Conservation (phyloP, 2,113 vertebrate genomes). For the Anolis carolinensis region DNA sequence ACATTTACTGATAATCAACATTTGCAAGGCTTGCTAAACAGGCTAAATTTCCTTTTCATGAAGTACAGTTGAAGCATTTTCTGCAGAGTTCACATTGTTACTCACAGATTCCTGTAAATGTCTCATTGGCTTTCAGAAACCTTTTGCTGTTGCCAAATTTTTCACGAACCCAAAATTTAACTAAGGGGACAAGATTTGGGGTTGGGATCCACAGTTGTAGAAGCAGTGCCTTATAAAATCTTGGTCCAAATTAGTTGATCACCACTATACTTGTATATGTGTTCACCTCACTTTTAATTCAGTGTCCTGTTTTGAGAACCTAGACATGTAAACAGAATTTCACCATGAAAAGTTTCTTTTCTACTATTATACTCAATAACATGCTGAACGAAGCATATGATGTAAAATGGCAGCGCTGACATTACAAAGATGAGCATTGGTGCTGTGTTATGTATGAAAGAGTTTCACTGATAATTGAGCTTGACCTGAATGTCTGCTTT, state of each 20-base stretch:
- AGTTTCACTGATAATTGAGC: constrained; percentile 74
- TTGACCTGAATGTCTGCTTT: constrained; percentile 68
- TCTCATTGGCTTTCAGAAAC: too few relatives aligned
- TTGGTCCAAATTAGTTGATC: neutral
- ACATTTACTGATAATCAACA: too few relatives aligned
- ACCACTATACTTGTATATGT: neutral
- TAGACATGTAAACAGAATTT: constrained; percentile 49
- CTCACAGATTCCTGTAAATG: too few relatives aligned
- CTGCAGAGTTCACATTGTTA: too few relatives aligned
- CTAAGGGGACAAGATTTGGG: too few relatives aligned
- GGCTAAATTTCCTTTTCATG: too few relatives aligned
- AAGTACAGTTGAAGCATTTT: too few relatives aligned
- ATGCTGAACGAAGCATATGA: constrained; percentile 50
- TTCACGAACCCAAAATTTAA: too few relatives aligned
- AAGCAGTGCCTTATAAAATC: neutral
- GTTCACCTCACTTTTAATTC: neutral
- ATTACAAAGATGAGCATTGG: constrained; percentile 46
- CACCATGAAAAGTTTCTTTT: constrained; percentile 62
- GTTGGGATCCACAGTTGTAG: neutral
- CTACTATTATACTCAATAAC: constrained; percentile 48
- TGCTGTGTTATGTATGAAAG: constrained; percentile 61
- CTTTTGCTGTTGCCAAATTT: too few relatives aligned
- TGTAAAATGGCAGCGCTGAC: constrained; percentile 47
- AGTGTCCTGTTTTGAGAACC: neutral
- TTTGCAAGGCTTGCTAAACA: too few relatives aligned